Evolutionary conservation across 2,113 vertebrate species (phyloP), one percentile per base, ranked within the genome.

Genomic region (Ammodytes marinus): DNA sequence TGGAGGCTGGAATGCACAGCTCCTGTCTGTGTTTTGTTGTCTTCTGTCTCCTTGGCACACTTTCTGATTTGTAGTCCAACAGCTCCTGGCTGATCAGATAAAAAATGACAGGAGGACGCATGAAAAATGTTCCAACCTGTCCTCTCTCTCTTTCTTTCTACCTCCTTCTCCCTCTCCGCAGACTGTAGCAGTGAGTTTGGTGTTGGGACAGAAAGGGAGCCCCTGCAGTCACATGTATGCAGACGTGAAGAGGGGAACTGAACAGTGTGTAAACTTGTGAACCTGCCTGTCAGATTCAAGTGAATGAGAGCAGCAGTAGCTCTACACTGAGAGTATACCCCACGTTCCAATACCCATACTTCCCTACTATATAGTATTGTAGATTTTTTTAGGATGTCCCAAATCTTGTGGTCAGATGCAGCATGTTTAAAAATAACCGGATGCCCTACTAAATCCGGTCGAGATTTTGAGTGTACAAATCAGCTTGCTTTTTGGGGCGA

Each of bases 51-150:
- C 88, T 78, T 82, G 84, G 89, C 86, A 80, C 86, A 89, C 90
- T 84, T 94, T 91, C n/a, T 92, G 91, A 95, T 93, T 92, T 93
- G 86, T 93, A 90, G 93, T 95, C 93, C 92, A 94, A 94, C 75
- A 91, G 94, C 96, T 95, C 65, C 86, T 78, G 91, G 94, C 93
- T 95, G 93, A 96, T 96, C 95, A 95, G 96, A 96, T 96, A 95
- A 95, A 93, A 93, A 95, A 95, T 93, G 93, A 95, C 93, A 95
- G 87, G 92, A 95, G 87, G 92, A 91, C 90, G 19, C 90, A 89
- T 93, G 93, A 95, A 95, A 95, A 95, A 95, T 94, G 95, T 94
- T 95, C 81, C 90, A 94, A 95, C 94, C 93, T 96, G 95, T 94
- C 94, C 92, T 92, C 27, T 75, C 45, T 88, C 55, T 80, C 77